Percentiles rank a stretch among this genome's conserved stretches.
Evolutionary conservation across 1,140 invertebrate species (phyloP).

Genomic region (Aplysia californica): DNA sequence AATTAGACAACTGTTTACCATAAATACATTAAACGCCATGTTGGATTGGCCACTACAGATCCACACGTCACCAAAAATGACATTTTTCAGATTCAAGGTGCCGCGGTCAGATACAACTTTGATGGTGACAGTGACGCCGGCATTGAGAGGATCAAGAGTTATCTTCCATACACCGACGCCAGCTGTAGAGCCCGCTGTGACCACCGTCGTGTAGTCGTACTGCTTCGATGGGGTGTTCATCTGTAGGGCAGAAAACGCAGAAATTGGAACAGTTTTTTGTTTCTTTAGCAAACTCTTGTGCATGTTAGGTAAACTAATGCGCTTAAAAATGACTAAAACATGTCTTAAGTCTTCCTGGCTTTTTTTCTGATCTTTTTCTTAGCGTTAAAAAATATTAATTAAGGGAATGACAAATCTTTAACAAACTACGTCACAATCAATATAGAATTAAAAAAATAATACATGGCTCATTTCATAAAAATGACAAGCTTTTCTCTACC

Average conservation of each 20-base stretch:
- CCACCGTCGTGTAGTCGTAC: constrained; percentile 7
- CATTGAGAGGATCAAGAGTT: constrained; percentile 24
- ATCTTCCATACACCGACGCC: constrained; percentile 19
- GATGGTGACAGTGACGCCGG: constrained; percentile 38
- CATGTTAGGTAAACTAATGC: neutral
- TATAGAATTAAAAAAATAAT: neutral
- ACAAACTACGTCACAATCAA: neutral
- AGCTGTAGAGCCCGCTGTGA: constrained; percentile 11
- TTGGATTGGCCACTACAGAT: constrained; percentile 65
- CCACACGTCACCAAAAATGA: constrained; percentile 64
- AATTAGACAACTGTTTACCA: too few relatives aligned
- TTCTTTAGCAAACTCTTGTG: neutral
- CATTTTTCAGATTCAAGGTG: constrained; percentile 43
- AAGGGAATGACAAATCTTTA: neutral
- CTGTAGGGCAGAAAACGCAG: neutral
- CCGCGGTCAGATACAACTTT: constrained; percentile 32
- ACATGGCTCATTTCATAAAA: neutral
- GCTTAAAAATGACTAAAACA: neutral
- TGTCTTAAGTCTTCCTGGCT: neutral
- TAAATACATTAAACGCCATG: constrained; percentile 58
- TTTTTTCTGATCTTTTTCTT: neutral
- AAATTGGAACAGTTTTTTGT: neutral
- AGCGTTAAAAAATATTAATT: neutral
- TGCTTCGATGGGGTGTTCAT: neutral
- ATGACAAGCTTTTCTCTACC: neutral